Evolutionary conservation across 2,888 invertebrate genomes (phyloP).

Genomic region (Steromphala cineraria): DNA sequence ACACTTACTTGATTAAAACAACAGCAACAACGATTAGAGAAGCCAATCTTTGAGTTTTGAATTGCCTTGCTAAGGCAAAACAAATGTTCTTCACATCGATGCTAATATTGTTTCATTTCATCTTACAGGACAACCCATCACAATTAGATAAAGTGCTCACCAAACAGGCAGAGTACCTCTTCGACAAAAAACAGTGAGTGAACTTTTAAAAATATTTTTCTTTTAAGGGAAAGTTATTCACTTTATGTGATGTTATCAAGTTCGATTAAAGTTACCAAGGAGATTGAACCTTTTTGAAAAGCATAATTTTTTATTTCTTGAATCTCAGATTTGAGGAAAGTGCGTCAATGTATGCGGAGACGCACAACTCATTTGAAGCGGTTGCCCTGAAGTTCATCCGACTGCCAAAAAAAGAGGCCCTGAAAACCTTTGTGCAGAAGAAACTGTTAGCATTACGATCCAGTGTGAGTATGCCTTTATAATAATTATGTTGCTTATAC

Average conservation of each 20-base stretch:
- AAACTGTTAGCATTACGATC: constrained; percentile 80
- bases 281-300: too few species aligned
- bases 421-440: constrained; percentile 89
- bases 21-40: too few species aligned
- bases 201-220: too few species aligned
- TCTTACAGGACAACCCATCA: constrained; percentile 83
- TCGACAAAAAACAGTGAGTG: constrained; percentile 83
- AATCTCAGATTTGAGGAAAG: constrained; percentile 83
- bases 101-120: too few species aligned
- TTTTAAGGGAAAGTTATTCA: too few species aligned
- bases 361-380: constrained; percentile 94
- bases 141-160: constrained; percentile 89
- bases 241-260: too few species aligned
- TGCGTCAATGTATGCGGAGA: constrained; percentile 91
- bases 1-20: too few species aligned
- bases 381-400: constrained; percentile 93
- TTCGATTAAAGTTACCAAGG: too few species aligned
- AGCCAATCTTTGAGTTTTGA: too few species aligned
- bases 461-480: constrained; percentile 48
- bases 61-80: too few species aligned
- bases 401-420: constrained; percentile 86
- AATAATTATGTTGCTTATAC: too few species aligned
- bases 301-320: neutral
- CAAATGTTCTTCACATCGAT: too few species aligned
- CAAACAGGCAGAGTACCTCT: constrained; percentile 91